These are phyloP conservation scores for Channallabes apus DNA, from an alignment of 2,797 vertebrate species.

Conservation along the genomic window DNA sequence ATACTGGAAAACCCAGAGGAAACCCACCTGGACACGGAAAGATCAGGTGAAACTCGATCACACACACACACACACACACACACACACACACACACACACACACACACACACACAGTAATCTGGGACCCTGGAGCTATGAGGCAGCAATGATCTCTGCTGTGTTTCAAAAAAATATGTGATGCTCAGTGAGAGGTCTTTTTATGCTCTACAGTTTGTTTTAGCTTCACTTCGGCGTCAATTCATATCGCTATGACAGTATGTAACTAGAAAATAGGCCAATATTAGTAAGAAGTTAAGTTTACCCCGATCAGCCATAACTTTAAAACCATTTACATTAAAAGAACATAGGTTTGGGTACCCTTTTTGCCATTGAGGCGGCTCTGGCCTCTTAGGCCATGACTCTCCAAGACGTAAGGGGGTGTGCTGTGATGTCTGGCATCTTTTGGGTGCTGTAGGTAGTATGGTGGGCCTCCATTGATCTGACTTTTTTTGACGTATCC, in stretches of 20 bases:
- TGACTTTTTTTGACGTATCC: no score
- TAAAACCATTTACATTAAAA: no score
- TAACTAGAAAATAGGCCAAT: background rate
- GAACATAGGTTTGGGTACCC: no score
- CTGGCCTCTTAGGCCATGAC: no score
- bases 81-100: no score
- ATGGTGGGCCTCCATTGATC: no score
- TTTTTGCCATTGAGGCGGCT: no score
- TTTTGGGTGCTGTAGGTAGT: no score
- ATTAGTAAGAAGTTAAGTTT: background rate
- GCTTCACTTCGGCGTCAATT: background rate
- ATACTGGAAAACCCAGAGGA: background rate
- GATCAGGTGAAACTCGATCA: background rate
- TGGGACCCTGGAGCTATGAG: background rate
- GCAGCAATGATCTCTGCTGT: background rate
- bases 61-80: background rate
- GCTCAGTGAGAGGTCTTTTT: background rate
- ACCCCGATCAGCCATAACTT: background rate
- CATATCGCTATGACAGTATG: background rate
- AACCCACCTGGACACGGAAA: no score
- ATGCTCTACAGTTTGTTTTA: background rate
- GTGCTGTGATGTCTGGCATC: no score
- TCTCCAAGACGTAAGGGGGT: no score
- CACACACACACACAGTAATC: background rate
- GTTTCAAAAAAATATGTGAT: background rate